phyloP scores from a whole-genome alignment of 2,797 vertebrate species.

The Syngnathus rostellatus region DNA sequence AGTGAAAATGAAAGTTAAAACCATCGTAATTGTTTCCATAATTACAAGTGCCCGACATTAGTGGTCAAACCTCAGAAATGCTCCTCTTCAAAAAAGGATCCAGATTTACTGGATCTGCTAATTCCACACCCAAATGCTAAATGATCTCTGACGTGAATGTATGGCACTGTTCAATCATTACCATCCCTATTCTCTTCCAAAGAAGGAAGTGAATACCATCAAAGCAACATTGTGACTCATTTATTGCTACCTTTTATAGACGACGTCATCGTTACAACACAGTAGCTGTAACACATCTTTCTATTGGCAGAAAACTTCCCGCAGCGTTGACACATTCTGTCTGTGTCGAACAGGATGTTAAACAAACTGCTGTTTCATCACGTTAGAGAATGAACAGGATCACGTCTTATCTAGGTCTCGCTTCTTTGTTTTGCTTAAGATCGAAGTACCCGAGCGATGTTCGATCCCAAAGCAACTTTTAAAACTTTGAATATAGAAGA shows the following conservation, averaged over 20 bases:
- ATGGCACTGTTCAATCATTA: background rate
- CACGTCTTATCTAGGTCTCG: background rate
- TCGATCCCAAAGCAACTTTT: background rate
- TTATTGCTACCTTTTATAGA: background rate
- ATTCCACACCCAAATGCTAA: background rate
- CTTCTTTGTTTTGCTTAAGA: background rate
- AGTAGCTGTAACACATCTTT: background rate
- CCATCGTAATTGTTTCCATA: background rate
- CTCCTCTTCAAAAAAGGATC: background rate
- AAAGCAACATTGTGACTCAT: background rate
- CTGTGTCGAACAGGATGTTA: constrained; percentile 40
- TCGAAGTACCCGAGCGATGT: background rate
- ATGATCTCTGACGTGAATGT: background rate
- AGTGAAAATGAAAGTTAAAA: too few relatives aligned
- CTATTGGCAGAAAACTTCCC: constrained; percentile 3
- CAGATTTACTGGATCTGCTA: constrained; percentile 4
- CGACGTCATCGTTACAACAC: background rate
- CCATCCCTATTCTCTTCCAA: background rate
- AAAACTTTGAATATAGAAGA: background rate
- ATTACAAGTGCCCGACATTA: background rate
- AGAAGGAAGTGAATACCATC: constrained; percentile 2
- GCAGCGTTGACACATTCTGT: constrained; percentile 3
- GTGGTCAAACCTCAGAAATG: background rate
- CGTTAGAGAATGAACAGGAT: constrained; percentile 11
- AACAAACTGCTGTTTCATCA: constrained; percentile 37